Percentiles rank a stretch among this genome's conserved stretches.
Conservation (phyloP, 2,113 vertebrate species). For the Australoheros scitulus region DNA sequence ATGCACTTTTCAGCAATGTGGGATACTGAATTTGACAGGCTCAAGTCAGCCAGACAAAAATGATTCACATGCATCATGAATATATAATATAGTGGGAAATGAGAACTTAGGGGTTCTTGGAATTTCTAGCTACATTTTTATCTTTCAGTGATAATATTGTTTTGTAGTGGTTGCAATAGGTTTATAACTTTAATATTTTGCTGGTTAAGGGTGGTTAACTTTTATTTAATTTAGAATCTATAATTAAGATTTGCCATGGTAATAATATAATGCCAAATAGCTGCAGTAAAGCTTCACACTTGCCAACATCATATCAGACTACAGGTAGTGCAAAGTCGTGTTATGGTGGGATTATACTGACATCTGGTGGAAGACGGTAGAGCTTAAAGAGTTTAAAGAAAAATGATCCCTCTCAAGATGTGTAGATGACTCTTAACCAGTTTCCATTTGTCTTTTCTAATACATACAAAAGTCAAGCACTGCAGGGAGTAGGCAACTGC, state of each 20-base stretch:
- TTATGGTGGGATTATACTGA: constrained; percentile 24
- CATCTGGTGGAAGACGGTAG: constrained; percentile 38
- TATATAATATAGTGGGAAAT: not conserved
- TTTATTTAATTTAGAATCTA: not conserved
- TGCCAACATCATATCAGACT: not conserved
- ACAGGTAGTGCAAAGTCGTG: not conserved
- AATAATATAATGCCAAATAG: not conserved
- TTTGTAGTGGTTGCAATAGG: not conserved
- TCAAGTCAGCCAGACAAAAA: not conserved
- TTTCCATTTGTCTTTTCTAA: not conserved
- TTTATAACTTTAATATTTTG: not conserved
- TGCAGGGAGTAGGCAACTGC: too few species aligned
- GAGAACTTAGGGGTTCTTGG: not conserved
- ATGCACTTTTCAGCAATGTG: not conserved
- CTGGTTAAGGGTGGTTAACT: not conserved
- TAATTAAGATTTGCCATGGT: not conserved
- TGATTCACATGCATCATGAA: not conserved
- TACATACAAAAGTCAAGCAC: not conserved
- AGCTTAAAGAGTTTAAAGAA: not conserved
- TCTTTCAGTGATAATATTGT: not conserved
- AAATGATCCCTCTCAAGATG: not conserved
- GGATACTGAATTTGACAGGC: not conserved
- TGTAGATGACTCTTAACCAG: not conserved
- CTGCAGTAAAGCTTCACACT: not conserved
- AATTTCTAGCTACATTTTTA: not conserved